Evolutionary conservation across 2,888 invertebrate genomes (phyloP).

Genomic region (Cheilosia vulpina): DNA sequence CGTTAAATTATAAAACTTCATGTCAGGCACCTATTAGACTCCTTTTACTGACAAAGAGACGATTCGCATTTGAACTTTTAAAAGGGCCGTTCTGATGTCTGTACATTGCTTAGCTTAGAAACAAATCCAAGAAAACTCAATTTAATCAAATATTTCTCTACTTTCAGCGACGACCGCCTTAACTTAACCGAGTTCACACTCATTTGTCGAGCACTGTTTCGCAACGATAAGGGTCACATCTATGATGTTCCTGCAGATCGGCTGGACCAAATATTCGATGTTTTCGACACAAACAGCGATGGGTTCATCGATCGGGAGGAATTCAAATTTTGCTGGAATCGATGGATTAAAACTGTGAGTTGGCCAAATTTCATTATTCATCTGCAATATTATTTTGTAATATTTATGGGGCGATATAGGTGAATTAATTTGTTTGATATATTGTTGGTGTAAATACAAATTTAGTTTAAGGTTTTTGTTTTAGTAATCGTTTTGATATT

Average conservation of each 20-base stretch:
- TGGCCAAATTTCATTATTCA: not conserved
- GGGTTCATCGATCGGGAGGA: conserved; percentile 92
- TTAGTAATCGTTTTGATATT: too few species aligned
- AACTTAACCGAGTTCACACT: conserved; percentile 91
- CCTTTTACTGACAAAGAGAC: too few species aligned
- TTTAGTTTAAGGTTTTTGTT: too few species aligned
- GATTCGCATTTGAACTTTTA: too few species aligned
- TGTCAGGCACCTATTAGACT: too few species aligned
- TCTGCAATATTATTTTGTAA: not conserved
- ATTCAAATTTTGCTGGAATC: conserved; percentile 94
- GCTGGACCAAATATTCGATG: conserved; percentile 90
- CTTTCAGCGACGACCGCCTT: conserved; percentile 89
- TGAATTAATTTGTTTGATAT: too few species aligned
- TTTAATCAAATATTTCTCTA: not conserved
- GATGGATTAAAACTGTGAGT: conserved; percentile 94
- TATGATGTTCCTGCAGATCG: conserved; percentile 90
- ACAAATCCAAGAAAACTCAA: not conserved
- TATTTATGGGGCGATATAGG: not conserved
- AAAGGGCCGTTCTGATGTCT: too few species aligned
- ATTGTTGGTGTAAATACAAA: too few species aligned
- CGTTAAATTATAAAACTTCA: too few species aligned
- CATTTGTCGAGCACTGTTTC: conserved; percentile 93
- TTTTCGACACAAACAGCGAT: conserved; percentile 91
- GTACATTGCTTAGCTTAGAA: not conserved
- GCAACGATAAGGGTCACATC: conserved; percentile 93